Evolutionary conservation across 2,113 vertebrate genomes (phyloP).

Genomic region (Melanerpes formicivorus): DNA sequence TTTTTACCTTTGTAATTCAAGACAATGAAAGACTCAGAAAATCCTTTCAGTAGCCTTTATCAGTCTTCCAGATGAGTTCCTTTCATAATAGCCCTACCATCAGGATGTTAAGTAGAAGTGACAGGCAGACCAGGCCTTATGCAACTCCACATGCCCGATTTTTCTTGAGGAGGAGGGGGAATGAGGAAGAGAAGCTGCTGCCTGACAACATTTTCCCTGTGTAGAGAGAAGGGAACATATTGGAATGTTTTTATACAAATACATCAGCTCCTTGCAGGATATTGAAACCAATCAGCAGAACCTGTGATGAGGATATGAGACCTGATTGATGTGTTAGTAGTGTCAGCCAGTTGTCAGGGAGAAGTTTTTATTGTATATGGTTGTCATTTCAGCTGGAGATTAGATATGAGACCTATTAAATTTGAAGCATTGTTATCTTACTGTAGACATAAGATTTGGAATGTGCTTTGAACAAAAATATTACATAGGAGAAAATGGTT

Average conservation of each 20-base stretch:
- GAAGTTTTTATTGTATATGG: constrained; percentile 19
- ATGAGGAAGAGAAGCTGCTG: neutral
- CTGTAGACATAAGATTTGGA: neutral
- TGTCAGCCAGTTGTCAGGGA: neutral
- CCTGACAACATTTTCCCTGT: neutral
- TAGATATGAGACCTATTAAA: neutral
- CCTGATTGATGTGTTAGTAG: neutral
- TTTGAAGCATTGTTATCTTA: neutral
- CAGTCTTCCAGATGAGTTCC: neutral
- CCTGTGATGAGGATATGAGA: neutral
- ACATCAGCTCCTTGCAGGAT: neutral
- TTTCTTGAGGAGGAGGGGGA: neutral
- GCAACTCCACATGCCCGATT: neutral
- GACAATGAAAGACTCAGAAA: neutral
- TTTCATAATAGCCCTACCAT: neutral
- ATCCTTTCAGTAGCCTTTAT: neutral
- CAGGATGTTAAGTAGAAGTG: neutral
- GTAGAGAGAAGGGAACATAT: neutral
- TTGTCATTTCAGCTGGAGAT: constrained; percentile 13
- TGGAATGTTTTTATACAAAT: constrained; percentile 11
- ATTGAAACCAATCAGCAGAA: constrained; percentile 1
- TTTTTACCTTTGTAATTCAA: neutral
- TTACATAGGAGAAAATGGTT: neutral
- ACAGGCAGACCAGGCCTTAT: neutral
- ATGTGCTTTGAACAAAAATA: neutral